Conservation (phyloP, 2,797 vertebrate species). For the Tinamus major region DNA sequence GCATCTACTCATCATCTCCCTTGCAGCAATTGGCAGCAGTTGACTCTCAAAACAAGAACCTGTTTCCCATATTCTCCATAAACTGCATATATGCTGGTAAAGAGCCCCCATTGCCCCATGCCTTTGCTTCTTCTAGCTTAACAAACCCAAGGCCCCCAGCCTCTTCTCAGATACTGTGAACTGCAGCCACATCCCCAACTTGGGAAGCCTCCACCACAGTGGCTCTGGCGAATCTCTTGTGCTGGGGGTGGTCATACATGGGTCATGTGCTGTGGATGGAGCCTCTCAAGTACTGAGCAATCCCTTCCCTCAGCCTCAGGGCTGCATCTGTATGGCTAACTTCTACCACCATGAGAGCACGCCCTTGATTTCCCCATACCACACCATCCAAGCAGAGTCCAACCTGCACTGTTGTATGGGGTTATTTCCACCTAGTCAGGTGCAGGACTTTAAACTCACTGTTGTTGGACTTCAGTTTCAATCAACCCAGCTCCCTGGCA, state of each 20-base stretch:
- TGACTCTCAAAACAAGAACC: background rate
- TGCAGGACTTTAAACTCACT: background rate
- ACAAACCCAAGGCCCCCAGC: background rate
- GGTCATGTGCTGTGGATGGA: background rate
- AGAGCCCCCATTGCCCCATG: background rate
- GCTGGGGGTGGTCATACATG: background rate
- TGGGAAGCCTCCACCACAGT: too few species aligned
- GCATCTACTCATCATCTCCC: background rate
- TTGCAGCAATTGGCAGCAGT: background rate
- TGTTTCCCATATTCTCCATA: background rate
- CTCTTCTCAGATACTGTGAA: fast-evolving
- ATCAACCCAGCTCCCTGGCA: background rate
- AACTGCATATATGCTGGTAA: background rate
- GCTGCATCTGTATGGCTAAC: fast-evolving
- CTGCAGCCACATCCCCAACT: background rate
- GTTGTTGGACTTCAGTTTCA: background rate
- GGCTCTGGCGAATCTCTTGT: background rate
- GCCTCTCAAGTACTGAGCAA: background rate
- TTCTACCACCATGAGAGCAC: background rate
- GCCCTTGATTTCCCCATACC: background rate
- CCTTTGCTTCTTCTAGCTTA: background rate
- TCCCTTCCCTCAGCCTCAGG: background rate
- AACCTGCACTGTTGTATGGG: fast-evolving
- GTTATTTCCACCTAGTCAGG: background rate
- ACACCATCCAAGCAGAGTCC: background rate